A percentile compares a stretch with the other conserved stretches of the same genome.
Conservation (phyloP, 2,888 invertebrate species). For the Diploptera punctata region DNA sequence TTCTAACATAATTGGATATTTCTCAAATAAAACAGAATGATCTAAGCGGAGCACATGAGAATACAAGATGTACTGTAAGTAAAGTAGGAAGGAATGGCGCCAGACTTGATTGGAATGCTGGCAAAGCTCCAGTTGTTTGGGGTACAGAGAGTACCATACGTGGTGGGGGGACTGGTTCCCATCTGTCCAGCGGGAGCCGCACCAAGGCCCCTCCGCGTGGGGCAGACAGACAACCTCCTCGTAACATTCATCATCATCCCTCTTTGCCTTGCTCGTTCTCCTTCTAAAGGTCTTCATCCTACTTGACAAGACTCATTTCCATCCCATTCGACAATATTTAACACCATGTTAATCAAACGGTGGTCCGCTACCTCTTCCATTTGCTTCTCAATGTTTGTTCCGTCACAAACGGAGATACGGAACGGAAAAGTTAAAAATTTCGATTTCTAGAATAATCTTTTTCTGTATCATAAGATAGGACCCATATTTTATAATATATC, state of each 20-base stretch:
- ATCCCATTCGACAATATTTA: not conserved
- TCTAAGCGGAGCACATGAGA: too few species aligned
- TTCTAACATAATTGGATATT: too few species aligned
- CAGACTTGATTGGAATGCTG: not conserved
- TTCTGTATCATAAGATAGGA: too few species aligned
- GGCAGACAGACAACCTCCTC: not conserved
- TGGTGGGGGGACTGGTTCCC: not conserved
- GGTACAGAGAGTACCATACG: too few species aligned
- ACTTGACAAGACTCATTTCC: not conserved
- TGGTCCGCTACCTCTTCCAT: not conserved
- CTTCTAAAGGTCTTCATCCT: constrained; percentile 8
- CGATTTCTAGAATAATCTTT: too few species aligned
- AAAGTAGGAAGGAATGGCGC: too few species aligned
- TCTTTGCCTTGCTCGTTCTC: not conserved
- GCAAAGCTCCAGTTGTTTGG: not conserved
- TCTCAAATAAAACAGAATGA: too few species aligned
- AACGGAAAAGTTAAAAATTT: too few species aligned
- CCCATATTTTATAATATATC: too few species aligned
- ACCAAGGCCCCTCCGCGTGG: constrained; percentile 1
- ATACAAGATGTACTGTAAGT: too few species aligned
- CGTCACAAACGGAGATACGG: too few species aligned
- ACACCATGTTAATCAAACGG: not conserved
- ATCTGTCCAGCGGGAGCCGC: constrained; percentile 19
- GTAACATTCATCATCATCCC: constrained; percentile 9
- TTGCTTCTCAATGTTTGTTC: not conserved